A percentile compares a stretch with the other conserved stretches of the same genome.
Conservation (phyloP, 1,140 invertebrate species). For the Drosophila lacertosa region DNA sequence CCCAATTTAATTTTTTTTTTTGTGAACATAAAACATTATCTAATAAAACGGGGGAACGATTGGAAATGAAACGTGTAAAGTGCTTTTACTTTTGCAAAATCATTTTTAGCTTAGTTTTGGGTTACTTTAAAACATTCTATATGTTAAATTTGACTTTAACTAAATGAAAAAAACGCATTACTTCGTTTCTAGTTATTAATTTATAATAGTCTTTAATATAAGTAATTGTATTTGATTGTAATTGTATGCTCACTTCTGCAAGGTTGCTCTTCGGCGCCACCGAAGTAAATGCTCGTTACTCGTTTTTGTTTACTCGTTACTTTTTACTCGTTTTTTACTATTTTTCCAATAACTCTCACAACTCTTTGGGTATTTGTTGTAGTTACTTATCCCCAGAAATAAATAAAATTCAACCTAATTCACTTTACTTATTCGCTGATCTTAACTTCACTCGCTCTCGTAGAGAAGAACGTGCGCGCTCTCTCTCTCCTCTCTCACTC, state of each 20-base stretch:
- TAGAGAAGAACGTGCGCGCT: conserved; percentile 2
- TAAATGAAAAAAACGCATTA: too few species aligned
- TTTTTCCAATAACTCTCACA: conserved; percentile 16
- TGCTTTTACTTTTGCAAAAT: too few species aligned
- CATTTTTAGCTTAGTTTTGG: too few species aligned
- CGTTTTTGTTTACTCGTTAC: conserved; percentile 35
- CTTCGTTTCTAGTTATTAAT: too few species aligned
- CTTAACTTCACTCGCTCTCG: not conserved
- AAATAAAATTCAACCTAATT: conserved; percentile 15
- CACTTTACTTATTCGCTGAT: conserved; percentile 14
- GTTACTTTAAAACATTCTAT: too few species aligned
- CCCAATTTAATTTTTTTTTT: too few species aligned
- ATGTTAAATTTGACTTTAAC: too few species aligned
- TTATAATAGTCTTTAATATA: too few species aligned
- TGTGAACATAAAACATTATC: too few species aligned
- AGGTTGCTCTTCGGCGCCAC: conserved; percentile 14
- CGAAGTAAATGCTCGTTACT: conserved; percentile 16
- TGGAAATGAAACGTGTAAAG: not conserved
- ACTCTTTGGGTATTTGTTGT: conserved; percentile 35
- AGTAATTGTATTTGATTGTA: not conserved
- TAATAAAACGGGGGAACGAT: not conserved
- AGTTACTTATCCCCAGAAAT: conserved; percentile 12
- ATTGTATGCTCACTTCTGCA: conserved; percentile 18
- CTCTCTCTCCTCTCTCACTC: not conserved
- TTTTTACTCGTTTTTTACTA: conserved; percentile 12